Percentiles rank a stretch among this genome's conserved stretches.
These are phyloP conservation scores for Philaethria dido DNA, from an alignment of 2,888 invertebrate genomes.

Conservation along the genomic window DNA sequence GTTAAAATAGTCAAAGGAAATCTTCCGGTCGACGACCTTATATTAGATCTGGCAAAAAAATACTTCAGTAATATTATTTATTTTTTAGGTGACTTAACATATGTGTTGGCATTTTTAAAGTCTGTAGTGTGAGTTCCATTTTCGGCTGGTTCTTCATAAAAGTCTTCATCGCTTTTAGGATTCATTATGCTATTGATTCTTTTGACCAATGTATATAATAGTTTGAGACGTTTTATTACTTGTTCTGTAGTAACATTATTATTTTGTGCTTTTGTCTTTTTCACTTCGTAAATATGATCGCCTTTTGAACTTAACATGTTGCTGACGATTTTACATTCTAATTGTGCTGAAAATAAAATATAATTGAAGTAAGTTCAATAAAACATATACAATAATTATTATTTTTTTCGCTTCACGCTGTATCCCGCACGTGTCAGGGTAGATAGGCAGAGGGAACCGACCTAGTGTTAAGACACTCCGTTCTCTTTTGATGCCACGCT, in stretches of 20 bases:
- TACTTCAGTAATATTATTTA: constrained; percentile 60
- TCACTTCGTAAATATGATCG: constrained; percentile 58
- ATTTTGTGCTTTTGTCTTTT: constrained; percentile 48
- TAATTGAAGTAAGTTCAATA: too few relatives aligned
- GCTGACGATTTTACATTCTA: constrained; percentile 73
- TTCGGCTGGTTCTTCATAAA: constrained; percentile 55
- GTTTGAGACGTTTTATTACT: constrained; percentile 67
- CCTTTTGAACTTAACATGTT: constrained; percentile 57
- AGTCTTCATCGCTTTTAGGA: constrained; percentile 66
- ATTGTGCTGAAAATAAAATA: constrained; percentile 59
- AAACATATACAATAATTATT: too few relatives aligned
- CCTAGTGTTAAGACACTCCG: too few relatives aligned
- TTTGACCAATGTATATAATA: constrained; percentile 67
- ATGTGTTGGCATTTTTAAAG: constrained; percentile 57
- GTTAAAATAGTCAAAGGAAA: constrained; percentile 62
- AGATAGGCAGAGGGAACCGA: too few relatives aligned
- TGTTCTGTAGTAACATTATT: constrained; percentile 58
- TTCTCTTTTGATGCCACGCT: too few relatives aligned
- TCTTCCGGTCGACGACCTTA: constrained; percentile 61
- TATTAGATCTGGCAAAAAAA: constrained; percentile 69
- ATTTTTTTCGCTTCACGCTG: too few relatives aligned
- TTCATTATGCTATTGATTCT: constrained; percentile 63
- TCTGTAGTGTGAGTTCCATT: constrained; percentile 63
- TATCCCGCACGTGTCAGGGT: too few relatives aligned
- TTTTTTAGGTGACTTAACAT: constrained; percentile 56